A percentile compares a stretch with the other conserved stretches of the same genome.
These are phyloP conservation scores for Toxostoma redivivum DNA, from an alignment of 2,113 vertebrate species.

Conservation along the genomic window DNA sequence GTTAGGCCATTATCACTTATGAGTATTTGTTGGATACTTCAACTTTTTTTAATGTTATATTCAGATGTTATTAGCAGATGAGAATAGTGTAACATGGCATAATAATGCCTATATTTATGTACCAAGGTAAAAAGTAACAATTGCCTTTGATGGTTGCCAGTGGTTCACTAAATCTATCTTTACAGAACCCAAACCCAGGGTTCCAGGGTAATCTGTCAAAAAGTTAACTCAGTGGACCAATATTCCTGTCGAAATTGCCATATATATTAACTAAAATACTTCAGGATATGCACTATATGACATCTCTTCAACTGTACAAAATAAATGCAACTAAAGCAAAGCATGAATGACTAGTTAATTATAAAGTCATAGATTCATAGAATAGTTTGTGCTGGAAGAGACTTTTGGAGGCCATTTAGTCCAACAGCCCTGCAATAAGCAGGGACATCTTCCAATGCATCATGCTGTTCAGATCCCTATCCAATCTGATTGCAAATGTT, in stretches of 20 bases:
- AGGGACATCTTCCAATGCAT: not conserved
- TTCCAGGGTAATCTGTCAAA: not conserved
- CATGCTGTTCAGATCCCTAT: not conserved
- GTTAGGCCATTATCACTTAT: not conserved
- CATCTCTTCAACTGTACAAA: not conserved
- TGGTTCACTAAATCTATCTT: not conserved
- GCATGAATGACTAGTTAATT: not conserved
- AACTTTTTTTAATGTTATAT: not conserved
- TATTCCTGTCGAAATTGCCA: not conserved
- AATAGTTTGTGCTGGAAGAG: not conserved
- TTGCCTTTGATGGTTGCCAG: not conserved
- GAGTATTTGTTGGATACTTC: not conserved
- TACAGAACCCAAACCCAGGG: not conserved
- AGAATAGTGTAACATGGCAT: not conserved
- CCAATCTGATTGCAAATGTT: not conserved
- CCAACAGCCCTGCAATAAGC: not conserved
- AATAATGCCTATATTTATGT: not conserved
- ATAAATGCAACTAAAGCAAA: not conserved
- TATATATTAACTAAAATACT: not conserved
- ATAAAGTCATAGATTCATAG: not conserved
- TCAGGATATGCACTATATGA: not conserved
- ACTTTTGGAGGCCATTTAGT: not conserved
- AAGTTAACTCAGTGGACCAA: not conserved
- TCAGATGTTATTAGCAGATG: not conserved
- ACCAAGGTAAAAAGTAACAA: not conserved